Evolutionary conservation across 1,140 invertebrate species (phyloP).

Genomic region (Bombus affinis): DNA sequence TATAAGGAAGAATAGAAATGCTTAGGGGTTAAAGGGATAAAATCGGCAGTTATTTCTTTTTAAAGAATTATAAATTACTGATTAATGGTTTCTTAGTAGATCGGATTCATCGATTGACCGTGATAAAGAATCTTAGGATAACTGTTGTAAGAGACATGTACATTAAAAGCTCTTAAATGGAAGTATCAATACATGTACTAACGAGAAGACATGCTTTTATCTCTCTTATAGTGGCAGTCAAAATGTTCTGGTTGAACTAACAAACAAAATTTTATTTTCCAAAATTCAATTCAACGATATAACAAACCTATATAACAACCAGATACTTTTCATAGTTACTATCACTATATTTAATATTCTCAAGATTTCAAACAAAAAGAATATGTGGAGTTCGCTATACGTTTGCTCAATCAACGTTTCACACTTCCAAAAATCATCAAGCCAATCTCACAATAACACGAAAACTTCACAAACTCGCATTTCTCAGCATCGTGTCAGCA

Average conservation of each 20-base stretch:
- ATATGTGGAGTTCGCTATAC: too few relatives aligned
- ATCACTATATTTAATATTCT: neutral
- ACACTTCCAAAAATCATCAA: neutral
- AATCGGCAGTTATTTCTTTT: neutral
- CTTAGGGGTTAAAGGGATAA: neutral
- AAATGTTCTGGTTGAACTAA: neutral
- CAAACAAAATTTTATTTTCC: neutral
- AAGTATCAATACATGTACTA: constrained; percentile 9
- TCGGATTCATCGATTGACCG: neutral
- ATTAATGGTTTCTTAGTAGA: constrained; percentile 1
- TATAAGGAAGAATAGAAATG: neutral
- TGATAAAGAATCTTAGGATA: neutral
- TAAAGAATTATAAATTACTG: neutral
- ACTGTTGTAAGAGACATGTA: constrained; percentile 5
- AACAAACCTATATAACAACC: neutral
- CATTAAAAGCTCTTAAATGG: constrained; percentile 4
- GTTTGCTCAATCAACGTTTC: neutral
- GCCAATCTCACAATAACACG: neutral
- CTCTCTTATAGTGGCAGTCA: neutral
- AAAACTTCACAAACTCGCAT: neutral
- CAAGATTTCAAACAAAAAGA: neutral
- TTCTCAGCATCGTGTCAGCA: neutral
- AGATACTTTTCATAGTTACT: neutral
- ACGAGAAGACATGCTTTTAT: neutral
- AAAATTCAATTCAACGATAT: neutral